Base-by-base conservation (phyloP, 2,888 invertebrate species). In the Hoplodrina ambigua region DNA sequence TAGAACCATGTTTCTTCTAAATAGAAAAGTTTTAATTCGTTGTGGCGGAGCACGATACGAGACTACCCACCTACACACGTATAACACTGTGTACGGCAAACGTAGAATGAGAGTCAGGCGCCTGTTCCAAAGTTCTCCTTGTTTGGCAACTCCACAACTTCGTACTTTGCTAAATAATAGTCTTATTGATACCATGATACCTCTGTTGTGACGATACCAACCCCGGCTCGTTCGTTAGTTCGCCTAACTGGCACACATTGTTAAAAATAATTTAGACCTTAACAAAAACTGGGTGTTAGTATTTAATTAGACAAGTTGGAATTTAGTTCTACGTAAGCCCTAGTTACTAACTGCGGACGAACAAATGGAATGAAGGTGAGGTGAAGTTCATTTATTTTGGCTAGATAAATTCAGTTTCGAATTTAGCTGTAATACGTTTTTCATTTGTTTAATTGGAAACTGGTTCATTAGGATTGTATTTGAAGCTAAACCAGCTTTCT, bases 1-100 rank as follows among this genome's bases (percentile, higher is more conserved):
- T 81, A 77, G 83, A 83, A 84, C 80, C 78, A 85, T 88, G 90
- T 89, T 88, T 91, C 89, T 89, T 90, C 88, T 89, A 91, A 92
- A 91, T 89, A 90, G 88, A 87, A 92, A 93, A 93, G 92, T 93
- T 93, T 93, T 91, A 91, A 93, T 92, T 91, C 85, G 89, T 83
- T 88, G 89, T 86, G 90, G 89, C 88, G 84, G 74, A 69, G 82
- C 66, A 69, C 78, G 79, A 77, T 81, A 69, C 69, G 75, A 68
- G 69, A 19, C 60, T 65, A 68, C 59, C 64, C 58, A 73, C 62
- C 59, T 60, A 70, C 54, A 69, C 62, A 66, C 65, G 71, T 70
- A 66, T 68, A 63, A 58, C 70, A 70, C 25, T 75, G 61, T 81
- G 60, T 70, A 75, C 61, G 68, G 63, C 70, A 80, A 80, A 74